These are phyloP conservation scores for Cynodonichthys magdalenae DNA, from an alignment of 2,797 vertebrate genomes.

Conservation along the genomic window DNA sequence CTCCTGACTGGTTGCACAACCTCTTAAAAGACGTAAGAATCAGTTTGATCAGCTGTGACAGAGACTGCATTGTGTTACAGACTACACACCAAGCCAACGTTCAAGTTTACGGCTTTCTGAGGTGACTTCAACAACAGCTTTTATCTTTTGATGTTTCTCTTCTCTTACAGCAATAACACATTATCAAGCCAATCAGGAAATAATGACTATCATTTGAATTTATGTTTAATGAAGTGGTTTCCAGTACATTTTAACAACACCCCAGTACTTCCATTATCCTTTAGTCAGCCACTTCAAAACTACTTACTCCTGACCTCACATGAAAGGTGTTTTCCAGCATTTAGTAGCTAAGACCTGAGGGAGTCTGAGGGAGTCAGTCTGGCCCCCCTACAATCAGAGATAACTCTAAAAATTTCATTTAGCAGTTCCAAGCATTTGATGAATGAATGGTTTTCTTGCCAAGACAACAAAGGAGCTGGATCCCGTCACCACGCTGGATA, in stretches of 20 bases:
- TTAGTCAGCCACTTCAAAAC: constrained; percentile 71
- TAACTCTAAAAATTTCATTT: constrained; percentile 60
- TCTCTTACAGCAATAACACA: constrained; percentile 49
- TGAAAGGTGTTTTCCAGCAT: constrained; percentile 87
- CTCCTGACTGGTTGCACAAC: too few relatives aligned
- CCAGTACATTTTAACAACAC: constrained; percentile 58
- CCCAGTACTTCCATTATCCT: constrained; percentile 62
- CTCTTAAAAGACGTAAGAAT: too few relatives aligned
- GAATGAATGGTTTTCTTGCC: constrained; percentile 65
- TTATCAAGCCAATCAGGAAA: constrained; percentile 78
- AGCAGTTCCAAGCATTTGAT: constrained; percentile 62
- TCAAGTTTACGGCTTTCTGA: constrained; percentile 57
- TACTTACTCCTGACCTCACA: constrained; percentile 76
- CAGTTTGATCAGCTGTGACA: too few relatives aligned
- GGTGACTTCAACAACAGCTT: constrained; percentile 49
- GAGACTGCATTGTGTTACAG: too few relatives aligned
- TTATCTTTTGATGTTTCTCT: constrained; percentile 18
- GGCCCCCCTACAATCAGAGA: constrained; percentile 64
- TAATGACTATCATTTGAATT: constrained; percentile 77
- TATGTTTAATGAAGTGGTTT: constrained; percentile 78
- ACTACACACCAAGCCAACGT: constrained; percentile 33
- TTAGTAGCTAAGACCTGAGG: constrained; percentile 59
- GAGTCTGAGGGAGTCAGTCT: constrained; percentile 52
- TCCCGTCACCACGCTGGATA: constrained; percentile 53
- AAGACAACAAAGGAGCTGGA: constrained; percentile 66